These are phyloP conservation scores for Marmota monax DNA, from an alignment of 2,113 vertebrate genomes.

Conservation along the genomic window DNA sequence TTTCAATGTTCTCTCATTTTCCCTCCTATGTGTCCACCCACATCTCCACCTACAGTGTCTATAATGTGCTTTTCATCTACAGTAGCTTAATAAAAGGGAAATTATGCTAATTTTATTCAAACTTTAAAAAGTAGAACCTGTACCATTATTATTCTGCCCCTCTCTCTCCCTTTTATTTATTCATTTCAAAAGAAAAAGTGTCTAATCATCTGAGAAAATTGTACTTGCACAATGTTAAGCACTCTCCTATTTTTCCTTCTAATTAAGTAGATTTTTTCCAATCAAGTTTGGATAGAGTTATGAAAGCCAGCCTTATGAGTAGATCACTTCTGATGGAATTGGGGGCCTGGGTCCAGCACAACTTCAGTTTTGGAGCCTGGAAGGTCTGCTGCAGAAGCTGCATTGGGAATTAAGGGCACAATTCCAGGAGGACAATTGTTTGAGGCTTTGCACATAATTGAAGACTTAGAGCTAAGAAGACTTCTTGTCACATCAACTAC, in stretches of 20 bases:
- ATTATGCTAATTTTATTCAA: slow-evolving; percentile 90
- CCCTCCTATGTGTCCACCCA: slow-evolving; percentile 87
- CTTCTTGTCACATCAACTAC: neutral
- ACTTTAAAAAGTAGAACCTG: slow-evolving; percentile 88
- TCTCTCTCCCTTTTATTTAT: slow-evolving; percentile 84
- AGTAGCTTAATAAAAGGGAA: slow-evolving; percentile 87
- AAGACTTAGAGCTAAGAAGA: neutral
- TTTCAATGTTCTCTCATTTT: slow-evolving; percentile 86
- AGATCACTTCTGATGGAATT: slow-evolving; percentile 45
- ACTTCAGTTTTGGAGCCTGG: neutral
- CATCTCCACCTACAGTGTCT: slow-evolving; percentile 88
- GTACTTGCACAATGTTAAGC: slow-evolving; percentile 83
- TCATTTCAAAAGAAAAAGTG: slow-evolving; percentile 87
- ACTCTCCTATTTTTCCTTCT: slow-evolving; percentile 84
- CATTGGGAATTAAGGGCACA: neutral
- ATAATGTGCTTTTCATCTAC: slow-evolving; percentile 88
- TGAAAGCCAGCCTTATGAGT: slow-evolving; percentile 48
- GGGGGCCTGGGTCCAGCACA: neutral
- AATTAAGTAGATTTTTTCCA: slow-evolving; percentile 72
- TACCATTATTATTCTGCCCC: slow-evolving; percentile 85
- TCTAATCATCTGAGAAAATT: slow-evolving; percentile 89
- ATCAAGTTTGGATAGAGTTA: slow-evolving; percentile 44
- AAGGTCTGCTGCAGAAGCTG: neutral
- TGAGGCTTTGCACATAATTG: slow-evolving; percentile 23
- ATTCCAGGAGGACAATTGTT: slow-evolving; percentile 14